phyloP scores from a whole-genome alignment of 37 sponge, comb jelly and placozoan species.

The Geodia barretti region DNA sequence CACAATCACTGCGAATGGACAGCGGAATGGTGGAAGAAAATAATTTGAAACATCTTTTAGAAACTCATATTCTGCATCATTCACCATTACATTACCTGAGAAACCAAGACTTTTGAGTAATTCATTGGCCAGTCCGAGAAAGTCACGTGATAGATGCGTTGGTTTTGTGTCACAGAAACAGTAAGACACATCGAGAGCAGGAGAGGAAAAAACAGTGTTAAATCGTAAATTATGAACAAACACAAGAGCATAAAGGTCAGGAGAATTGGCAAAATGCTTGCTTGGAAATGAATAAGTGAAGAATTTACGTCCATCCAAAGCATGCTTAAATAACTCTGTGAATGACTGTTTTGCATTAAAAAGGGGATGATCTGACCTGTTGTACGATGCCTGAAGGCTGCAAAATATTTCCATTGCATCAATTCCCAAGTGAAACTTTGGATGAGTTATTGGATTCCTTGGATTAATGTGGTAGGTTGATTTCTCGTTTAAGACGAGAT shows the following conservation, averaged over 20 bases:
- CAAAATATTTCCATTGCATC: not conserved
- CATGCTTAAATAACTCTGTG: not conserved
- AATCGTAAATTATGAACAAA: constrained; percentile 1
- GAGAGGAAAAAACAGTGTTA: not conserved
- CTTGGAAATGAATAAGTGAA: not conserved
- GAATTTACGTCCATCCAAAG: not conserved
- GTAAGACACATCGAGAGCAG: constrained; percentile 22
- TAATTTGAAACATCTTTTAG: constrained; percentile 3
- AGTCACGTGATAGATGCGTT: not conserved
- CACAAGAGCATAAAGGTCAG: not conserved
- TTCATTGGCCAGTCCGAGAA: not conserved
- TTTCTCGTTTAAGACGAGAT: not conserved
- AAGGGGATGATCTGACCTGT: not conserved
- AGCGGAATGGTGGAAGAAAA: not conserved
- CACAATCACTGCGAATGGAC: not conserved
- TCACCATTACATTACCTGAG: not conserved
- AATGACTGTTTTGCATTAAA: not conserved
- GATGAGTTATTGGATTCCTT: not conserved
- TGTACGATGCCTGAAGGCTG: not conserved
- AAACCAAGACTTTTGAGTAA: not conserved
- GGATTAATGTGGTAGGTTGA: not conserved
- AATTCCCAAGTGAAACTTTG: not conserved
- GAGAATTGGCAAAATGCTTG: not conserved
- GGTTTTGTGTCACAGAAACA: constrained; percentile 1
- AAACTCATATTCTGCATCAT: constrained; percentile 18